phyloP scores from a whole-genome alignment of 92 coral and sea anemone genomes.

The Parazoanthus swiftii region DNA sequence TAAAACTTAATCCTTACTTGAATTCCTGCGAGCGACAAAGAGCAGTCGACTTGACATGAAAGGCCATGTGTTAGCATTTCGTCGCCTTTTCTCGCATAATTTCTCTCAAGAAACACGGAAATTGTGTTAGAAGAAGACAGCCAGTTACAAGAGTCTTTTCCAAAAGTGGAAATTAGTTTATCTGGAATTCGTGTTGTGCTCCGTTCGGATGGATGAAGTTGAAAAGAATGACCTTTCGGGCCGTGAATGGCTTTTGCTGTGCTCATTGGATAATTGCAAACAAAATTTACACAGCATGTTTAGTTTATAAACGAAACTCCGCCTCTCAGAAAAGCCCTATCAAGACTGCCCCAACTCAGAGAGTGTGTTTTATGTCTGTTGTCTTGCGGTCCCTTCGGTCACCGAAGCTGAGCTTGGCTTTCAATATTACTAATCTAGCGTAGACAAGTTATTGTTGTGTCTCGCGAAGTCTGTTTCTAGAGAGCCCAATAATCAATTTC shows the following conservation, averaged over 20 bases:
- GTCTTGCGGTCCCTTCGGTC: conserved; percentile 1
- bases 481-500: conserved; percentile 5
- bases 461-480: conserved; percentile 23
- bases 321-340: conserved; percentile 50
- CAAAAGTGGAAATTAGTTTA: background rate
- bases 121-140: background rate
- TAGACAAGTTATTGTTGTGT: conserved; percentile 25
- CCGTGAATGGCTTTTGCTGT: conserved; percentile 4
- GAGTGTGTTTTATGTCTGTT: conserved; percentile 42
- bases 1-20: conserved; percentile 42
- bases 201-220: background rate
- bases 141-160: background rate
- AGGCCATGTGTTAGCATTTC: conserved; percentile 21
- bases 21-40: conserved; percentile 44
- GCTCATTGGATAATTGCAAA: conserved; percentile 52
- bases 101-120: background rate
- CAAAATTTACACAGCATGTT: conserved; percentile 58
- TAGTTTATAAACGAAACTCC: conserved; percentile 49
- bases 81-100: conserved; percentile 17
- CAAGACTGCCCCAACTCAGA: background rate
- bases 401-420: conserved; percentile 8
- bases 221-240: conserved; percentile 24
- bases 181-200: background rate
- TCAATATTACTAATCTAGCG: conserved; percentile 1
- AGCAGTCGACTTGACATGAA: conserved; percentile 38